Evolutionary conservation across 1,140 invertebrate genomes (phyloP).

Genomic region (Microplitis demolitor): DNA sequence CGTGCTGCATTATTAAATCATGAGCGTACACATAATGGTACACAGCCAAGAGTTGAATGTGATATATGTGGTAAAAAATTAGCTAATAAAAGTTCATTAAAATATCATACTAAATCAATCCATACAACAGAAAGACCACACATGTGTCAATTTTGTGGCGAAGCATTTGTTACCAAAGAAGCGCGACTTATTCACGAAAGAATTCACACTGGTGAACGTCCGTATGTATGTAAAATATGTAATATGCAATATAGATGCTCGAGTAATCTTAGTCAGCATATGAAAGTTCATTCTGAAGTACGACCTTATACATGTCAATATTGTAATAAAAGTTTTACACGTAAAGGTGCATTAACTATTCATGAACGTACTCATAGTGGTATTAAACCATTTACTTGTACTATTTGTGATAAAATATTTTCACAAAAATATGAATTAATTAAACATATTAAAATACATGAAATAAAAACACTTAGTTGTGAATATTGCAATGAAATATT

Average conservation of each 20-base stretch:
- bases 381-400: slow-evolving; percentile 62
- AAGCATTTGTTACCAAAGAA: slow-evolving; percentile 60
- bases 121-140: slow-evolving; percentile 65
- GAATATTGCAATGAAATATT: slow-evolving; percentile 33
- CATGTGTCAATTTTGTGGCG: slow-evolving; percentile 63
- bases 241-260: slow-evolving; percentile 51
- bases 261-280: slow-evolving; percentile 52
- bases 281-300: slow-evolving; percentile 57
- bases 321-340: slow-evolving; percentile 60
- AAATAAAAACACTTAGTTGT: slow-evolving; percentile 30
- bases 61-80: slow-evolving; percentile 48
- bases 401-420: slow-evolving; percentile 52
- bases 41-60: slow-evolving; percentile 37
- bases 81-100: slow-evolving; percentile 44
- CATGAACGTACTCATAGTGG: slow-evolving; percentile 75
- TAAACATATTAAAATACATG: slow-evolving; percentile 53
- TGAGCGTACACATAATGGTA: slow-evolving; percentile 37
- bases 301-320: slow-evolving; percentile 61
- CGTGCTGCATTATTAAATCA: slow-evolving; percentile 31
- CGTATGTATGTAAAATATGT: slow-evolving; percentile 59
- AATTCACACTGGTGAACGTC: slow-evolving; percentile 66
- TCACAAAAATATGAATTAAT: slow-evolving; percentile 54
- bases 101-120: slow-evolving; percentile 47
- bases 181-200: slow-evolving; percentile 63
- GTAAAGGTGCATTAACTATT: slow-evolving; percentile 59